These are phyloP conservation scores for Arctopsyche grandis DNA, from an alignment of 1,140 invertebrate genomes.

Conservation along the genomic window DNA sequence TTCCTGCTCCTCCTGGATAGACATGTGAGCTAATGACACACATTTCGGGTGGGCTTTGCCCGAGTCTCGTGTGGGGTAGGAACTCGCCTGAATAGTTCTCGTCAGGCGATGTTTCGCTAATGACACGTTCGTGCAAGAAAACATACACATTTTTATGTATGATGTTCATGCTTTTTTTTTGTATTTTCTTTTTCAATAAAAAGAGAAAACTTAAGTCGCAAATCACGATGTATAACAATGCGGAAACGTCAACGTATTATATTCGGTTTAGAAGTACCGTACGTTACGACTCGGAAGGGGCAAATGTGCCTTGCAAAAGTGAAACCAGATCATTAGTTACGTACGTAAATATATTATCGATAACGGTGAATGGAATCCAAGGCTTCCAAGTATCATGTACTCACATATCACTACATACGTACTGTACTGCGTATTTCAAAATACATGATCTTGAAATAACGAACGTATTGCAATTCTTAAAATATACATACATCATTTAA, in stretches of 20 bases:
- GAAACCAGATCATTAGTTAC: no score
- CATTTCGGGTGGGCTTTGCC: background rate
- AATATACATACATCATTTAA: no score
- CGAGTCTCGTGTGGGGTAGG: background rate
- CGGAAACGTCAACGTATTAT: constrained; percentile 1
- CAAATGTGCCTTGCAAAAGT: no score
- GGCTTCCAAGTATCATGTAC: no score
- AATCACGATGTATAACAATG: background rate
- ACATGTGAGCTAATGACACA: constrained; percentile 30
- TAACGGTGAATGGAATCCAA: no score
- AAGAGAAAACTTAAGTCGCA: background rate
- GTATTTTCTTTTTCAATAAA: background rate
- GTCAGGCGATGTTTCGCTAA: constrained; percentile 20
- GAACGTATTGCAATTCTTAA: no score
- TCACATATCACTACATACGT: no score
- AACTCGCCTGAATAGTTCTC: background rate
- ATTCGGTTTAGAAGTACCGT: no score
- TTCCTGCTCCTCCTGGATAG: constrained; percentile 5
- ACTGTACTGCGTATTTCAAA: no score
- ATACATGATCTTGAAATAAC: no score
- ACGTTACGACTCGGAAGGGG: no score
- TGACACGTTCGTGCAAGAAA: constrained; percentile 17
- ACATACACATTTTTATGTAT: background rate
- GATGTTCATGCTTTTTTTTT: background rate
- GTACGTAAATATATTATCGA: no score